phyloP scores from a whole-genome alignment of 2,113 vertebrate genomes.

The Pontoporia blainvillei region DNA sequence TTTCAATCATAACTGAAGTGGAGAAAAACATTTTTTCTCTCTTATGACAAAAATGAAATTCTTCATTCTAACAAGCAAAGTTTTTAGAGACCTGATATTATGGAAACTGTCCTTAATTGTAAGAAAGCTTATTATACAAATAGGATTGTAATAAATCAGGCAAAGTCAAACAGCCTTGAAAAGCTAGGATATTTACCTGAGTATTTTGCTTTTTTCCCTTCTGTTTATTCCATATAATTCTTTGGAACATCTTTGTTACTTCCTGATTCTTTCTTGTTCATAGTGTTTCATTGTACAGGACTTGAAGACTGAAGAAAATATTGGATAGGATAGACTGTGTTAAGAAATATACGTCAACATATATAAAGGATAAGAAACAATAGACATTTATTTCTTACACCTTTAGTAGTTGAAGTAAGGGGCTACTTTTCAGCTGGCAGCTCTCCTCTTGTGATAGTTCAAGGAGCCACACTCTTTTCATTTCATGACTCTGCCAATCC shows the following conservation, averaged over 20 bases:
- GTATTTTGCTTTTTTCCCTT: neutral
- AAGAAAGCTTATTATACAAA: neutral
- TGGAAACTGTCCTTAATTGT: neutral
- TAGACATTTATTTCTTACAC: neutral
- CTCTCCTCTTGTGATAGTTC: neutral
- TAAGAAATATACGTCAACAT: neutral
- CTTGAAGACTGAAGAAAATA: neutral
- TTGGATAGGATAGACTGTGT: neutral
- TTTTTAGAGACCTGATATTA: neutral
- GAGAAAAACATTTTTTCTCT: neutral
- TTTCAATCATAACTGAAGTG: neutral
- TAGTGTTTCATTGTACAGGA: neutral
- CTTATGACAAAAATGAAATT: constrained; percentile 3
- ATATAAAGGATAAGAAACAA: neutral
- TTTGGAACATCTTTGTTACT: neutral
- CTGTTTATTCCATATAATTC: neutral
- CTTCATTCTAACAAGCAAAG: neutral
- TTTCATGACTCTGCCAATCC: neutral
- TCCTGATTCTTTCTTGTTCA: neutral
- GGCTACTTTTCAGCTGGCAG: neutral
- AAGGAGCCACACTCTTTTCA: neutral
- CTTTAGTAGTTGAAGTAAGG: neutral
- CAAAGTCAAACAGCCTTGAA: neutral
- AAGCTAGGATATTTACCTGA: neutral
- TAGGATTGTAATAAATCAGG: neutral